Evolutionary conservation across 1,140 invertebrate species (phyloP).

Genomic region (Carcinoscorpius rotundicauda): DNA sequence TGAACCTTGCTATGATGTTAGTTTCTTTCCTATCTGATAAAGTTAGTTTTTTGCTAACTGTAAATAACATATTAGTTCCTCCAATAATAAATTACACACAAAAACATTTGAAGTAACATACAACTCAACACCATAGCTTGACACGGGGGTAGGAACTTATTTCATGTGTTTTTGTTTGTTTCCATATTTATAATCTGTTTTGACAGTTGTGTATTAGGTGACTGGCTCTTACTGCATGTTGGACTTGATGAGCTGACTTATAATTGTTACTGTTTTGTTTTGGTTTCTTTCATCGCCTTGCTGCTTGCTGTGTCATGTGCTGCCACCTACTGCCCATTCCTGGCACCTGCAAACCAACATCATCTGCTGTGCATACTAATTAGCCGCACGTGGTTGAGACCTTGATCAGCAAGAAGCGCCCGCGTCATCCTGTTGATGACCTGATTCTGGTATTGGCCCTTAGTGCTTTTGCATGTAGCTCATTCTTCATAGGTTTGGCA

Average conservation of each 20-base stretch:
- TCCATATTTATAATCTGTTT: no score
- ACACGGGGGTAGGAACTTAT: no score
- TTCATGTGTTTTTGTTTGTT: no score
- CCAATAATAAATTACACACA: no score
- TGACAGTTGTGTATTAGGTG: no score
- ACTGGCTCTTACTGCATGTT: conserved; percentile 8
- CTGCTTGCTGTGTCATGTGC: conserved; percentile 40
- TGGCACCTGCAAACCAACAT: conserved; percentile 27
- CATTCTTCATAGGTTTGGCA: no score
- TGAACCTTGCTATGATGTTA: no score
- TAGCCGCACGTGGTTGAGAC: conserved; percentile 39
- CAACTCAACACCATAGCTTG: no score
- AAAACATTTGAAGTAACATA: no score
- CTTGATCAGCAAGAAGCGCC: conserved; percentile 69
- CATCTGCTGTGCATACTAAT: conserved; percentile 36
- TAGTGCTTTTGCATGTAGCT: conserved; percentile 36
- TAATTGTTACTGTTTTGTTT: conserved; percentile 22
- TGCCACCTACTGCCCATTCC: conserved; percentile 28
- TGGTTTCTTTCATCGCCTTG: conserved; percentile 26
- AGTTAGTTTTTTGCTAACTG: no score
- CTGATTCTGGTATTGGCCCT: conserved; percentile 71
- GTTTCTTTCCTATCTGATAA: no score
- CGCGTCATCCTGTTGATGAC: conserved; percentile 67
- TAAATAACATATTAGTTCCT: no score
- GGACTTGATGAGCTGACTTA: conserved; percentile 19